Evolutionary conservation across 2,797 vertebrate species (phyloP), one percentile per base, ranked within the genome.

Genomic region (Xerus rutilus): DNA sequence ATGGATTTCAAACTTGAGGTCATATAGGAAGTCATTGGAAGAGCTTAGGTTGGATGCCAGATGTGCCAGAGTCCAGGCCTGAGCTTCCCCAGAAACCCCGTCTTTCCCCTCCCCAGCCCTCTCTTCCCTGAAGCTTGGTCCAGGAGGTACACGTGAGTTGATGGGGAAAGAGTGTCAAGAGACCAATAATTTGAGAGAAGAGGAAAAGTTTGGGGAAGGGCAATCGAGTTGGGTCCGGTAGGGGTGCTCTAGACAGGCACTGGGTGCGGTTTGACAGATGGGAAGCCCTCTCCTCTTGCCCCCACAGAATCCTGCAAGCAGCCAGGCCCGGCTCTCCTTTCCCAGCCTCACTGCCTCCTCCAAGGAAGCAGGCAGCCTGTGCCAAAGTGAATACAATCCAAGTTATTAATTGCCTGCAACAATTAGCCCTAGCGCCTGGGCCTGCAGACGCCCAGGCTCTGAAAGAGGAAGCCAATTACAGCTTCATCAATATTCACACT

Each of bases 361-460:
- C 97, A 97, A 98, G 95, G 97, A 97, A 95, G 89, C 93, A 88
- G 94, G 93, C 97, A 95, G 97, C 76, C 94, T 0, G 15, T 32
- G 90, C 97, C 52, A 95, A 97, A 97, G 98, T 98, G 97, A 98
- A 97, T 65, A 97, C 81, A 95, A 98, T 98, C 97, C 97, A 97
- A 98, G 98, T 98, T 98, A 98, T 99, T 98, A 99, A 98, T 98
- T 98, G 98, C 97, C 97, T 98, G 96, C 98, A 98, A 98, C 98
- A 98, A 98, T 98, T 98, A 99, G 98, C 92, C 97, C 91, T 78
- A 96, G 97, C 0, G 92, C 97, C 87, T 96, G 97, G 98, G 98
- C 96, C 97, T 97, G 95, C 96, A 97, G 98, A 98, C 97, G 85
- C 96, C 97, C 94, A 79, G 93, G 96, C 95, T 98, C 85, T 14